Conservation (phyloP, 1,140 invertebrate species). For the Hyles euphorbiae region DNA sequence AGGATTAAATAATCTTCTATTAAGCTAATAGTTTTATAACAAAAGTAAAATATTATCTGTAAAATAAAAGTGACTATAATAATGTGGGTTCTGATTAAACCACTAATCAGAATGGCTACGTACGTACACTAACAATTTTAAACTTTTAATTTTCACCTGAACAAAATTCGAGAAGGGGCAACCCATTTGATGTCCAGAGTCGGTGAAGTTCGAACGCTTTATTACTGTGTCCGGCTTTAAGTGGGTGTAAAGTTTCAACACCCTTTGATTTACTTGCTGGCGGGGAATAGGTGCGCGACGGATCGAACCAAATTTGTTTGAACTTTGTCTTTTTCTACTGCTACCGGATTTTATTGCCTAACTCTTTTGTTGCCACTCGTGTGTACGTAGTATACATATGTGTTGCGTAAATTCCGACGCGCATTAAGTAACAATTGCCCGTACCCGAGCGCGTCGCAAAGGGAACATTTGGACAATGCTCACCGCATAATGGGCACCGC, state of each 20-base stretch:
- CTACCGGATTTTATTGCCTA: slow-evolving; percentile 24
- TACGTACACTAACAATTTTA: slow-evolving; percentile 25
- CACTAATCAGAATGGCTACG: neutral
- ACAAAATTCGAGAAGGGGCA: slow-evolving; percentile 67
- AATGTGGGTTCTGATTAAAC: slow-evolving; percentile 8
- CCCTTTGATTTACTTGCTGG: slow-evolving; percentile 72
- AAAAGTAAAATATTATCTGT: no score
- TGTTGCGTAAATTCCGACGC: no score
- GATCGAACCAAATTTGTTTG: slow-evolving; percentile 49
- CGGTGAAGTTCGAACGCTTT: slow-evolving; percentile 71
- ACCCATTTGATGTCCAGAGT: slow-evolving; percentile 69
- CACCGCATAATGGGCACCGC: slow-evolving; percentile 56
- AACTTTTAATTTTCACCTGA: slow-evolving; percentile 67
- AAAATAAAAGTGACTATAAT: no score
- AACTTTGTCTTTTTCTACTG: slow-evolving; percentile 43
- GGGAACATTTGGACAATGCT: slow-evolving; percentile 45
- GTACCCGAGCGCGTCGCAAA: slow-evolving; percentile 33
- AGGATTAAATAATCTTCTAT: no score
- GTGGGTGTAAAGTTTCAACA: slow-evolving; percentile 75
- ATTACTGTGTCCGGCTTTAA: slow-evolving; percentile 75
- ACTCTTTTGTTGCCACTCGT: no score
- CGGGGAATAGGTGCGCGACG: slow-evolving; percentile 51
- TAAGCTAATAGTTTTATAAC: no score
- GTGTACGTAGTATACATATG: no score
- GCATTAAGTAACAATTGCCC: neutral